Percentiles rank a stretch among this genome's conserved stretches.
Conservation (phyloP, 2,797 vertebrate species). For the Jordanella pulchra region DNA sequence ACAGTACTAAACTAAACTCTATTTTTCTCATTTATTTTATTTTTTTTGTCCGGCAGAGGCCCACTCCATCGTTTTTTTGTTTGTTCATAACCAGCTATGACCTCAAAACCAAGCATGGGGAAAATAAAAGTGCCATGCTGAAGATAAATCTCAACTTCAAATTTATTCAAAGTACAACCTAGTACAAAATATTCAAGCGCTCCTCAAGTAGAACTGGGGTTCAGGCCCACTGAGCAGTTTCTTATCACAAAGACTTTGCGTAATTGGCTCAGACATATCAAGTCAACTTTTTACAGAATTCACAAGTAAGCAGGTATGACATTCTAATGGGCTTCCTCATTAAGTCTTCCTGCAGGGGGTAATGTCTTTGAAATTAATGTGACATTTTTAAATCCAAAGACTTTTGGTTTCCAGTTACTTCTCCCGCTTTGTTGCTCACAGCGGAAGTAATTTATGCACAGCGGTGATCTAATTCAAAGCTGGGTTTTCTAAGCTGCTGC, state of each 20-base stretch:
- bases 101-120: conserved; percentile 45
- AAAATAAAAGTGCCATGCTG: conserved; percentile 79
- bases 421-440: conserved; percentile 60
- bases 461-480: conserved; percentile 80
- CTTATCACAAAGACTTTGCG: conserved; percentile 87
- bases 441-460: conserved; percentile 83
- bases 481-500: conserved; percentile 76
- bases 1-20: too few species aligned
- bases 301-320: conserved; percentile 89
- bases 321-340: conserved; percentile 89
- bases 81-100: neutral
- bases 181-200: conserved; percentile 79
- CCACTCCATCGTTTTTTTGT: neutral
- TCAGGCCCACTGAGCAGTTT: conserved; percentile 82
- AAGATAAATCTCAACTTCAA: conserved; percentile 76
- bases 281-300: conserved; percentile 89
- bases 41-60: too few species aligned
- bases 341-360: conserved; percentile 81
- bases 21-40: too few species aligned
- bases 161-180: conserved; percentile 86
- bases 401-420: conserved; percentile 78
- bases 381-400: conserved; percentile 88
- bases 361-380: conserved; percentile 87
- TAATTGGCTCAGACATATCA: conserved; percentile 89
- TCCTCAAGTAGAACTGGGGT: conserved; percentile 80